These are phyloP conservation scores for Shargacucullia verbasci DNA, from an alignment of 2,888 invertebrate species.

Conservation along the genomic window DNA sequence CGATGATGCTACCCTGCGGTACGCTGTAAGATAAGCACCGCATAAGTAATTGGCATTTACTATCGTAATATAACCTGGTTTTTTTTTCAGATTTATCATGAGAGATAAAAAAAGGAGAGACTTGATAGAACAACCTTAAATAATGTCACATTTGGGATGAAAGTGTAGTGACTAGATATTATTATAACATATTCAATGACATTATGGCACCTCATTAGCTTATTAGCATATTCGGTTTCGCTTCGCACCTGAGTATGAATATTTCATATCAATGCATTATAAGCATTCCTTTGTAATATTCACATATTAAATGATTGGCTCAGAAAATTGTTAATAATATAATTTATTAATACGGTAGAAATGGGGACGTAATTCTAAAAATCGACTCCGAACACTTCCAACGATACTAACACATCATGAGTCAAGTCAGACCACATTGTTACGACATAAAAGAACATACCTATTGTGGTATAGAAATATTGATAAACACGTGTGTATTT, in stretches of 20 bases:
- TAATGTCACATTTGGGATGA: not conserved
- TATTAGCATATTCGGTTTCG: slow-evolving; percentile 31
- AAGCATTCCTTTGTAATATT: too few species aligned
- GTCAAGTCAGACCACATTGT: slow-evolving; percentile 30
- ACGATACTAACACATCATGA: slow-evolving; percentile 38
- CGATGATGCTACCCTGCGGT: too few species aligned
- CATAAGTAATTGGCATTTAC: too few species aligned
- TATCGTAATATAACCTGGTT: too few species aligned
- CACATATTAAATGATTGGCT: slow-evolving; percentile 4
- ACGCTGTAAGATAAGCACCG: too few species aligned
- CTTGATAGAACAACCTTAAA: not conserved
- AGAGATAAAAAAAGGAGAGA: too few species aligned
- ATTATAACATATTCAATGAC: slow-evolving; percentile 8
- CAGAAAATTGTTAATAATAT: too few species aligned
- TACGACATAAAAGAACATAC: slow-evolving; percentile 25
- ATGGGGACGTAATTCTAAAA: too few species aligned
- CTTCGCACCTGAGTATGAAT: slow-evolving; percentile 18
- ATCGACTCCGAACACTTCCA: slow-evolving; percentile 24
- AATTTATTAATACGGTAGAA: too few species aligned
- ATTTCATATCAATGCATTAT: too few species aligned
- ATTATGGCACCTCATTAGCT: slow-evolving; percentile 16
- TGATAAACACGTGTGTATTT: slow-evolving; percentile 44
- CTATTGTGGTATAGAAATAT: slow-evolving; percentile 37
- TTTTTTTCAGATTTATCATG: too few species aligned
- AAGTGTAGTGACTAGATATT: not conserved